Evolutionary conservation across 2,797 vertebrate genomes (phyloP), one percentile per base, ranked within the genome.

Genomic region (Sebastolobus altivelis): DNA sequence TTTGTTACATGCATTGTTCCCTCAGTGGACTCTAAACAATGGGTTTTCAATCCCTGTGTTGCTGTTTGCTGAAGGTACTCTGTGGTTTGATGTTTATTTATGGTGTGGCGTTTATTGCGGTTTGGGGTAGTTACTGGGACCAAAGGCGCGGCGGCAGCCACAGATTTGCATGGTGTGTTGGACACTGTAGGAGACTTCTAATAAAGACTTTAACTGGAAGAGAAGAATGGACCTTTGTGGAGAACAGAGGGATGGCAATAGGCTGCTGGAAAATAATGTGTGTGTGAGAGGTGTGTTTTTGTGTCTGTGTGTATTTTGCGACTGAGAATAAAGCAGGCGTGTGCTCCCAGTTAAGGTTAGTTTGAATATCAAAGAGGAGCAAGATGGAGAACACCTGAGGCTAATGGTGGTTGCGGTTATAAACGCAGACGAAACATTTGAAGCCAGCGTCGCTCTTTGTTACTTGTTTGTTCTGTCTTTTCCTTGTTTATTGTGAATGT

Each of bases 331-430:
- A 90, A 89, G 88, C 72, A 3, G 58, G 71, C 68, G 65, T 43
- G 58, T 79, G 82, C 80, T 87, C 59, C 58, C 83, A 72, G 84
- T 91, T 87, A 85, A 76, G 59, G 82, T 87, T 88, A 72, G 82
- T 93, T 93, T 91, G 86, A 93, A 93, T 90, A 94, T 94, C 79
- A 93, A 92, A 94, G 87, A 59, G 9, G 27, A 27, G 80, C 72
- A 13, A 2, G 80, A 77, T 73, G 75, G 77, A 84, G 86, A 82
- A 91, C 90, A 90, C 92, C 90, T 89, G 82, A 92, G 92, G 89
- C 85, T 89, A 87, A 84, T 79, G 29, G 81, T 31, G 52, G 74
- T 11, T 40, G 61, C 71, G 10, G 69, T 58, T 79, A 25, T 38
- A 65, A 65, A 72, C 37, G 20, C 29, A 33, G 65, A 77, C 2